Conservation (phyloP, 1,140 invertebrate species). For the Ceratoteleas bidentatus region DNA sequence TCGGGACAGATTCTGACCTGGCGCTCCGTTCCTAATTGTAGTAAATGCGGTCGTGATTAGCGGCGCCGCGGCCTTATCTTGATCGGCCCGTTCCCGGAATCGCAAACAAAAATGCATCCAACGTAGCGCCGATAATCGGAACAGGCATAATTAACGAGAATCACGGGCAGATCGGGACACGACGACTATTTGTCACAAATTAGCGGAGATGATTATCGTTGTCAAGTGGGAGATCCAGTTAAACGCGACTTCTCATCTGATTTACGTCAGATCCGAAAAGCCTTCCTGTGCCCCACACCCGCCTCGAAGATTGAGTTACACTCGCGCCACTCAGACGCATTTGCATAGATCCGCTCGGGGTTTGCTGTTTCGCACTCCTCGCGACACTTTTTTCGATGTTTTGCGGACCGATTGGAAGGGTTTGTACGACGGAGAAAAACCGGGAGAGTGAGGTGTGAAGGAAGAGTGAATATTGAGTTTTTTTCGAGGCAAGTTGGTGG, state of each 20-base stretch:
- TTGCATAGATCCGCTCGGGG: neutral
- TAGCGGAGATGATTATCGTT: constrained; percentile 74
- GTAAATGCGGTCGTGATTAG: neutral
- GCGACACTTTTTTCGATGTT: neutral
- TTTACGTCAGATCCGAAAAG: constrained; percentile 69
- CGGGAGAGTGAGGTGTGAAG: too few relatives aligned
- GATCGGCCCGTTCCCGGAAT: constrained; percentile 9
- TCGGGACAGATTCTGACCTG: neutral
- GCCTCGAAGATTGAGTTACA: constrained; percentile 46
- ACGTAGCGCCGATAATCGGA: neutral
- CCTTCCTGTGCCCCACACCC: constrained; percentile 53
- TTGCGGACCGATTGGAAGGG: neutral
- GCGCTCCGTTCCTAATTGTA: too few relatives aligned
- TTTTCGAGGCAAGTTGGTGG: too few relatives aligned
- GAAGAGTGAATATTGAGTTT: too few relatives aligned
- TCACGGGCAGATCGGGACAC: constrained; percentile 39
- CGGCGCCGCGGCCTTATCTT: neutral
- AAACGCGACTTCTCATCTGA: constrained; percentile 75
- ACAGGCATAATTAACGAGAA: constrained; percentile 63
- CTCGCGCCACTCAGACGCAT: neutral
- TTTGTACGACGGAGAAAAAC: too few relatives aligned
- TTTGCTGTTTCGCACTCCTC: neutral
- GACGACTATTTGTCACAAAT: constrained; percentile 66
- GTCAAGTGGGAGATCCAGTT: constrained; percentile 74
- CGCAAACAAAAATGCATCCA: neutral